Evolutionary conservation across 2,797 vertebrate species (phyloP).

Genomic region (Crax fasciolata): DNA sequence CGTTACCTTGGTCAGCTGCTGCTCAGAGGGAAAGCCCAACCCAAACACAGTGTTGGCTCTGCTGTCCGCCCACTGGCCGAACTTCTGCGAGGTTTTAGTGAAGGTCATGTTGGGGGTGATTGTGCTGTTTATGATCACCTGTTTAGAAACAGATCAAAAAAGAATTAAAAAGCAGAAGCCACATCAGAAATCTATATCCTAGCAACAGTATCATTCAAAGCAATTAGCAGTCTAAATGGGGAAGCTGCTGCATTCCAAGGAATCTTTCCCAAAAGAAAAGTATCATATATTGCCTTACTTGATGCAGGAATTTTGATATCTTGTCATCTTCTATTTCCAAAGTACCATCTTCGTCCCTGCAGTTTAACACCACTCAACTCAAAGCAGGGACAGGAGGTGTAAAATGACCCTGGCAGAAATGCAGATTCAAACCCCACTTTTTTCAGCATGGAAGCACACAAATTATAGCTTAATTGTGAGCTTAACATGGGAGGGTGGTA

Average conservation of each 20-base stretch:
- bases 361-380: neutral
- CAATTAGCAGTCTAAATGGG: neutral
- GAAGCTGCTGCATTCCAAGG: constrained; percentile 3
- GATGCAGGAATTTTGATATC: neutral
- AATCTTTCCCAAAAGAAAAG: neutral
- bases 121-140: constrained; percentile 99
- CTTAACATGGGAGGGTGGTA: neutral
- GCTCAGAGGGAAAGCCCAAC: constrained; percentile 93
- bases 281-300: neutral
- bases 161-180: constrained; percentile 6
- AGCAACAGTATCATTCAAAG: constrained; percentile 1
- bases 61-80: constrained; percentile 98
- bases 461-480: neutral
- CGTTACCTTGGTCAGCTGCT: constrained; percentile 92
- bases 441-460: accelerated
- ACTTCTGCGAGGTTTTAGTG: constrained; percentile 97
- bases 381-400: neutral
- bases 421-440: neutral
- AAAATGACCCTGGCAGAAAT: neutral
- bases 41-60: constrained; percentile 97
- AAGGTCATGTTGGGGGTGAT: constrained; percentile 99
- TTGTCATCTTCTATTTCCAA: neutral
- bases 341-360: neutral
- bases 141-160: constrained; percentile 36
- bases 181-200: neutral